Conservation (phyloP, 2,797 vertebrate genomes). For the Macrochelys suwanniensis region DNA sequence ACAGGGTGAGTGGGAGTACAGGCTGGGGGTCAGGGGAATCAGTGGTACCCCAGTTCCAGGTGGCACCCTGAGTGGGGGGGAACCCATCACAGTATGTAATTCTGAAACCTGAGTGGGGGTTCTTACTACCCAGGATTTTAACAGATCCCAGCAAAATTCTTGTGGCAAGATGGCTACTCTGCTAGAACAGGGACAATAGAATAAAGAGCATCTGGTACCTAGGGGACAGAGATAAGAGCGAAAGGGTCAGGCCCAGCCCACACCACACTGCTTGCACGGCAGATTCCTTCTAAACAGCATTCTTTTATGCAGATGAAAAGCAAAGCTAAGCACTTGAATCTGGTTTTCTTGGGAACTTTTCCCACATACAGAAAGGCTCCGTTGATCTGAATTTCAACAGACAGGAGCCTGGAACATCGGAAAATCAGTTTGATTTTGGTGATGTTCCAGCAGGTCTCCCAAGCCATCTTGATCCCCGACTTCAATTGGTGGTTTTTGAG, state of each 20-base stretch:
- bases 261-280: background rate
- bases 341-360: background rate
- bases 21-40: too few relatives aligned
- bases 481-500: too few relatives aligned
- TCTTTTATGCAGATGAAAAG: background rate
- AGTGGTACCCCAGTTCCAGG: too few relatives aligned
- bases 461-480: too few relatives aligned
- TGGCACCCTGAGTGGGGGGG: too few relatives aligned
- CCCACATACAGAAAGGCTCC: background rate
- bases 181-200: background rate
- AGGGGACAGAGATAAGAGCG: background rate
- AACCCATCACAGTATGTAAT: too few relatives aligned
- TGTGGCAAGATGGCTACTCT: fast-evolving
- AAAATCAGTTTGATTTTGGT: too few relatives aligned
- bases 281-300: background rate
- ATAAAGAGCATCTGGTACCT: background rate
- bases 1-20: too few relatives aligned
- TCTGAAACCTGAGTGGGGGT: too few relatives aligned
- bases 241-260: background rate
- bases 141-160: fast-evolving
- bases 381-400: background rate
- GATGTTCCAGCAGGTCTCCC: too few relatives aligned
- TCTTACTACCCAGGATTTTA: background rate
- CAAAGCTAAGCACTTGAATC: background rate
- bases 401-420: fast-evolving